Base-by-base conservation (phyloP, 2,888 invertebrate genomes). In the Carterocephalus palaemon region DNA sequence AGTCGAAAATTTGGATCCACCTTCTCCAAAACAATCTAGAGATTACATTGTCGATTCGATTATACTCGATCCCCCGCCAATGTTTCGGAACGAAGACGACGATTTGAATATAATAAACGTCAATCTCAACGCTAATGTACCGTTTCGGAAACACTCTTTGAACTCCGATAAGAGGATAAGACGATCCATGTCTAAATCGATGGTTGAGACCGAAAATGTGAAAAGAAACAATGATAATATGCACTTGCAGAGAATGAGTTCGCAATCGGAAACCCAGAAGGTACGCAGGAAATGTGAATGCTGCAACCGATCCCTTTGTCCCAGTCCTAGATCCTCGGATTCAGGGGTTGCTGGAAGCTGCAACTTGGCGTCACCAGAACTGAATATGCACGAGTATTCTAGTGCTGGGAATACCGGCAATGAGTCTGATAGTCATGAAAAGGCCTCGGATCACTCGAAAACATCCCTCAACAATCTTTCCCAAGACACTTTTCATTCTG, bases 341-440 rank as follows among this genome's bases (percentile, higher is more conserved):
- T 95, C 95, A 0, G 95, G 95, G 13, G 93, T 95, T 80, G 95
- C 94, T 0, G 95, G 95, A 15, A 94, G 94, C 75, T 93, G 92
- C 64, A 91, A 91, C 43, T 84, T 93, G 48, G 90, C 92, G 3
- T 92, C 93, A 0, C 92, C 93, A 0, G 92, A 92, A 71, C 84
- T 90, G n/a, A 78, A 82, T 28, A 72, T 82, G 70, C 82, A 75
- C 34, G 82, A 81, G 39, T 75, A 72, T 49, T 56, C 66, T 2
- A 60, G 58, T 37, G 60, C 67, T 13, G 63, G 64, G n/a, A 70
- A 64, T 43, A 62, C 67, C 8, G 75, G 75, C 9, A 75, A 75
- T 52, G 79, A 86, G 50, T 82, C 80, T 1, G 84, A 84, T 46
- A 60, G 67, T 33, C 77, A 74, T 24, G 82, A 79, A 20, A 85